These are phyloP conservation scores for Eubucco bourcierii DNA, from an alignment of 2,113 vertebrate genomes.

Conservation along the genomic window DNA sequence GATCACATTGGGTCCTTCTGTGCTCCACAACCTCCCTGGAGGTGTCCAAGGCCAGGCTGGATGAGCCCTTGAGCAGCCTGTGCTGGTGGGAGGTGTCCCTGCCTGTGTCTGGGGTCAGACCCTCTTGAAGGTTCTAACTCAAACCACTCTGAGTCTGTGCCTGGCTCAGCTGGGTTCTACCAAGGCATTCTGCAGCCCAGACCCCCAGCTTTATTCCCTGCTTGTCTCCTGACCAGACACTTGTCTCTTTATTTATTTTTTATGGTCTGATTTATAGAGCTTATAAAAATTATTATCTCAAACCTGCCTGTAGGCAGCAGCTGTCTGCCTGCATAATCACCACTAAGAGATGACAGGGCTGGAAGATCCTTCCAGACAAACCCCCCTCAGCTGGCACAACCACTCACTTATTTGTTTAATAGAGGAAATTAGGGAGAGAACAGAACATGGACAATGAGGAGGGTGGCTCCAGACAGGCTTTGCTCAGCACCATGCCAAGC, in stretches of 20 bases:
- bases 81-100: too few relatives aligned
- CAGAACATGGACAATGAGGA: not conserved
- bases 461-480: not conserved
- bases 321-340: slow-evolving; percentile 41
- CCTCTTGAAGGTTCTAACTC: too few relatives aligned
- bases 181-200: not conserved
- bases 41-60: too few relatives aligned
- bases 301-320: slow-evolving; percentile 37
- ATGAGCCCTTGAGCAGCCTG: too few relatives aligned
- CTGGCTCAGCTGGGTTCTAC: not conserved
- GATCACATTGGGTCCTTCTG: too few relatives aligned
- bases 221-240: not conserved
- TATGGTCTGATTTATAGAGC: slow-evolving; percentile 5
- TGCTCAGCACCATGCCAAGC: not conserved
- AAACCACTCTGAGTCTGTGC: not conserved
- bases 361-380: not conserved
- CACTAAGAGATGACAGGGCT: not conserved
- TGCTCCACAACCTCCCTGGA: too few relatives aligned
- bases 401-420: slow-evolving; percentile 57
- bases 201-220: not conserved
- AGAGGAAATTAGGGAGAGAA: slow-evolving; percentile 35
- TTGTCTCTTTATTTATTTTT: slow-evolving; percentile 13
- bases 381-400: slow-evolving; percentile 1
- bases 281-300: slow-evolving; percentile 39
- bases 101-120: too few relatives aligned